Conservation (phyloP, 2,113 vertebrate genomes). For the Nannobrachium achirus region DNA sequence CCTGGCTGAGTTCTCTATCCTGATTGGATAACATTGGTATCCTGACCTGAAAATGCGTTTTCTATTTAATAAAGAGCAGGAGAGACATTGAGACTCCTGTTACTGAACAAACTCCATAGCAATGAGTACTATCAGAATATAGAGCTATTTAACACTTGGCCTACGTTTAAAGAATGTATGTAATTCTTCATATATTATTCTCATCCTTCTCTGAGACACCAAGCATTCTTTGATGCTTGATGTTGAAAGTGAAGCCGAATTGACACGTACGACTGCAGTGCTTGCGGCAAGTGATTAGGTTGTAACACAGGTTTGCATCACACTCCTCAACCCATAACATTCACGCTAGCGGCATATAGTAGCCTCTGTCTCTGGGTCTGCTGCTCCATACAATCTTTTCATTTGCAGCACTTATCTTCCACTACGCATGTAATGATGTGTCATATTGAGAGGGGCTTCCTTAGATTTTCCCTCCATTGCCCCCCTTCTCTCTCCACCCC, state of each 20-base stretch:
- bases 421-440: conserved; percentile 53
- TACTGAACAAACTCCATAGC: too few relatives aligned
- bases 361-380: conserved; percentile 24
- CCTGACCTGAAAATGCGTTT: too few relatives aligned
- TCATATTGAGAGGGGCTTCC: conserved; percentile 66
- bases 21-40: too few relatives aligned
- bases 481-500: conserved; percentile 36
- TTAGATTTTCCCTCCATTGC: conserved; percentile 40
- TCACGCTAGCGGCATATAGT: not conserved
- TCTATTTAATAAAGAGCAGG: too few relatives aligned
- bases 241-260: conserved; percentile 49
- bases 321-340: conserved; percentile 20
- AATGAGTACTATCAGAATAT: too few relatives aligned
- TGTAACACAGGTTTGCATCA: conserved; percentile 32
- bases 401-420: conserved; percentile 9
- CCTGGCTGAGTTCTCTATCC: too few relatives aligned
- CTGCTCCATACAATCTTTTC: conserved; percentile 31
- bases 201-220: conserved; percentile 24
- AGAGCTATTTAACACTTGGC: too few relatives aligned
- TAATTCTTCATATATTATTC: not conserved
- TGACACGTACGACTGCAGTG: conserved; percentile 51
- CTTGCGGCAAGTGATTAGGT: conserved; percentile 27
- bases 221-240: conserved; percentile 32
- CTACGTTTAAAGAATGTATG: too few relatives aligned
- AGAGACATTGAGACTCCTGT: too few relatives aligned